Percentiles rank a stretch among this genome's conserved stretches.
Evolutionary conservation across 2,888 invertebrate species (phyloP).

Genomic region (Gymnoscelis rufifasciata): DNA sequence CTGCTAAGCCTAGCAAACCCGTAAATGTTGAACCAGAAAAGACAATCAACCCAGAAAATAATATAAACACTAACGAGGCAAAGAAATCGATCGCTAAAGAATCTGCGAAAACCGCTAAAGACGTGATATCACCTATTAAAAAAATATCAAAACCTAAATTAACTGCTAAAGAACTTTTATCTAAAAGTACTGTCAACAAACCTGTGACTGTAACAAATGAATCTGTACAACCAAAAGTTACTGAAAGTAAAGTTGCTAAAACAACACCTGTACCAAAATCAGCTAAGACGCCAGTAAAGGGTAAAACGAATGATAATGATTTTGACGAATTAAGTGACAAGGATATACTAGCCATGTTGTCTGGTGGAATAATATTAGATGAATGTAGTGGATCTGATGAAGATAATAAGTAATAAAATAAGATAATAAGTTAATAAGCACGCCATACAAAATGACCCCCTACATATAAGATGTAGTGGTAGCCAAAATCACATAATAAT

Average conservation of each 20-base stretch:
- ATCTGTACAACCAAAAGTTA: slow-evolving; percentile 2
- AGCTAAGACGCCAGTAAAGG: not conserved
- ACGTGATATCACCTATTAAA: not conserved
- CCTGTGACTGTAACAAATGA: slow-evolving; percentile 7
- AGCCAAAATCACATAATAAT: too few relatives aligned
- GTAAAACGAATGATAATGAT: slow-evolving; percentile 32
- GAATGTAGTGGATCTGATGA: slow-evolving; percentile 62
- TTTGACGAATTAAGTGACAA: slow-evolving; percentile 58
- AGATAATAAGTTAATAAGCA: not conserved
- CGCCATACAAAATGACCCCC: too few relatives aligned
- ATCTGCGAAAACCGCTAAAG: slow-evolving; percentile 2
- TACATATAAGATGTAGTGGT: too few relatives aligned
- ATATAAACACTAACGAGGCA: slow-evolving; percentile 1
- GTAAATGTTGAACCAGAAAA: not conserved
- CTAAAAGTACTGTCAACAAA: slow-evolving; percentile 3
- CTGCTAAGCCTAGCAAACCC: not conserved
- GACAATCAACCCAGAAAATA: not conserved
- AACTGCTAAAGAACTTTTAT: not conserved
- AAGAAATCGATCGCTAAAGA: not conserved
- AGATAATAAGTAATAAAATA: slow-evolving; percentile 24
- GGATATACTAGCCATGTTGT: slow-evolving; percentile 59
- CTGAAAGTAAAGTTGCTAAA: slow-evolving; percentile 9
- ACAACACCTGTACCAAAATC: not conserved
- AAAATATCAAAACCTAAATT: not conserved
- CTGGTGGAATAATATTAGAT: slow-evolving; percentile 58